Evolutionary conservation across 2,113 vertebrate species (phyloP).

Genomic region (Tyrannus savana): DNA sequence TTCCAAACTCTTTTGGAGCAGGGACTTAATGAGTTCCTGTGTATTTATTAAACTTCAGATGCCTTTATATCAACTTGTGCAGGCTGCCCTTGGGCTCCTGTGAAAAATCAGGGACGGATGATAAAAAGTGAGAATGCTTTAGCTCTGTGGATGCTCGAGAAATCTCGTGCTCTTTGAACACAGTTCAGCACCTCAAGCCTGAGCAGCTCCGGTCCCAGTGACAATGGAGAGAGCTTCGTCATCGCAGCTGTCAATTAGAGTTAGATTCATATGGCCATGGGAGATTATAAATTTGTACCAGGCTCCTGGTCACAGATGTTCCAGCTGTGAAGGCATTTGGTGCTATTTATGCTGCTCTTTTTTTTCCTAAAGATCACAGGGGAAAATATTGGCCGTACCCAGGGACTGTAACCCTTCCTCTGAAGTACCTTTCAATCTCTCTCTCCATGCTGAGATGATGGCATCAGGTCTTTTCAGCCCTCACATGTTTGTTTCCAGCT

Average conservation of each 20-base stretch:
- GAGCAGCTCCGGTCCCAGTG: not conserved
- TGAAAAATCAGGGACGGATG: not conserved
- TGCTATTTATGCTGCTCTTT: not conserved
- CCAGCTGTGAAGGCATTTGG: not conserved
- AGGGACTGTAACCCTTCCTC: not conserved
- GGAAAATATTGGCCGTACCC: not conserved
- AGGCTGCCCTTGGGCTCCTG: not conserved
- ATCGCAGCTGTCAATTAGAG: not conserved
- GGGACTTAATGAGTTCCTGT: not conserved
- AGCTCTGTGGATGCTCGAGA: not conserved
- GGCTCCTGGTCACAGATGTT: not conserved
- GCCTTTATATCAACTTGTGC: not conserved
- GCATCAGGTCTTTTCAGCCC: constrained; percentile 10
- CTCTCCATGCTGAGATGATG: not conserved
- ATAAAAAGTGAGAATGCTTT: not conserved
- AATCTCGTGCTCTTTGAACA: not conserved
- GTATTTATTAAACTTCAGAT: not conserved
- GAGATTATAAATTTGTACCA: not conserved
- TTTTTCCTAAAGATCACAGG: not conserved
- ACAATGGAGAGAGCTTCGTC: not conserved
- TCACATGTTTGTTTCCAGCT: constrained; percentile 24
- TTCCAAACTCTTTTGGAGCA: not conserved
- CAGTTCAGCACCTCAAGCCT: not conserved
- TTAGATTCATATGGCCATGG: not conserved
- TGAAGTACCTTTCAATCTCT: constrained; percentile 27